These are phyloP conservation scores for Phenacoccus solenopsis DNA, from an alignment of 1,140 invertebrate genomes.

Conservation along the genomic window DNA sequence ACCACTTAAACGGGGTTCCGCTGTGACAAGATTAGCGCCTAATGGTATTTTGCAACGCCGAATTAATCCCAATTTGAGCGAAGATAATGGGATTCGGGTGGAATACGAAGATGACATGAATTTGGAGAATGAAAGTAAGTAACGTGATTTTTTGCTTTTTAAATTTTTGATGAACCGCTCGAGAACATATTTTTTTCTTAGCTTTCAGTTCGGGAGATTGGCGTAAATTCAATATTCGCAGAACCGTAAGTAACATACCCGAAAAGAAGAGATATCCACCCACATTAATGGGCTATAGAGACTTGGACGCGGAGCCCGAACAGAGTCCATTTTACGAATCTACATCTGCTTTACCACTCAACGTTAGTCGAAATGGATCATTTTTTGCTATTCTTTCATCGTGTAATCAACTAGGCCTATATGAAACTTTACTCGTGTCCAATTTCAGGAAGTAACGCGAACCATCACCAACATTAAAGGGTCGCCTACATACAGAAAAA, in stretches of 20 bases:
- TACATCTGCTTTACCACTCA: background rate
- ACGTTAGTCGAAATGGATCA: background rate
- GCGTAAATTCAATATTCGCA: background rate
- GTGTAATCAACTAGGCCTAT: no score
- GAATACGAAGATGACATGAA: slow-evolving; percentile 4
- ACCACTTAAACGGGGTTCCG: background rate
- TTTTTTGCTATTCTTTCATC: no score
- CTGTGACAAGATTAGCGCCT: background rate
- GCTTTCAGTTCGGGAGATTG: background rate
- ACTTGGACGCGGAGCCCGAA: background rate
- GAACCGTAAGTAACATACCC: background rate
- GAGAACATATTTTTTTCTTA: background rate
- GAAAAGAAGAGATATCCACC: background rate
- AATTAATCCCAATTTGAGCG: background rate
- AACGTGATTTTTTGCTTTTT: background rate
- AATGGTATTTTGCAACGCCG: background rate
- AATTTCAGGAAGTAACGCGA: background rate
- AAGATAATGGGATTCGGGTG: background rate
- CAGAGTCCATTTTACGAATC: no score
- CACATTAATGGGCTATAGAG: background rate
- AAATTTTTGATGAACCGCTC: background rate
- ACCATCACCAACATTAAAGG: background rate
- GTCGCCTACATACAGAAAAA: background rate
- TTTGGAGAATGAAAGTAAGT: slow-evolving; percentile 2
- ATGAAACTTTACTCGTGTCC: no score